phyloP scores from a whole-genome alignment of 2,113 vertebrate species.

The Hippoglossus stenolepis region DNA sequence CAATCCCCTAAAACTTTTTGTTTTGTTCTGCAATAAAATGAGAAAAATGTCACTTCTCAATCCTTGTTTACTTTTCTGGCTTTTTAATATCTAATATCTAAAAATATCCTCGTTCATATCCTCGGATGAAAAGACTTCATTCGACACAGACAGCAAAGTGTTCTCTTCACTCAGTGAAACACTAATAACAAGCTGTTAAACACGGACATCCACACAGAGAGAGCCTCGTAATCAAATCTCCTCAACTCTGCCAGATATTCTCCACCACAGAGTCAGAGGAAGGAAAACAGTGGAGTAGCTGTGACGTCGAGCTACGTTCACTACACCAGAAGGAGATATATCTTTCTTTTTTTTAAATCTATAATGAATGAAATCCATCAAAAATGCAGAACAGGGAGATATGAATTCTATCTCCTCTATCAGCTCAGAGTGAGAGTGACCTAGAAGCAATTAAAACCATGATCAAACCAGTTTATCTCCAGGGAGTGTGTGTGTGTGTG shows the following conservation, averaged over 20 bases:
- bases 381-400: slow-evolving; percentile 57
- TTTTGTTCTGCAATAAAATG: not conserved
- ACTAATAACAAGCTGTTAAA: slow-evolving; percentile 18
- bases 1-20: not conserved
- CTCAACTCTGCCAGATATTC: not conserved
- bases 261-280: slow-evolving; percentile 3
- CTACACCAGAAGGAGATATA: slow-evolving; percentile 7
- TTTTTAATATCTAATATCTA: not conserved
- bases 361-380: slow-evolving; percentile 63
- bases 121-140: not conserved
- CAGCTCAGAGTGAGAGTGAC: slow-evolving; percentile 46
- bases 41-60: not conserved
- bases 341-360: not conserved
- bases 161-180: not conserved
- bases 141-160: not conserved
- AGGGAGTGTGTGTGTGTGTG: not conserved
- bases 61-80: not conserved
- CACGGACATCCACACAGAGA: slow-evolving; percentile 12
- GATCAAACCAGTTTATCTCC: not conserved
- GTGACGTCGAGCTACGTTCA: slow-evolving; percentile 20
- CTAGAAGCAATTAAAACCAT: slow-evolving; percentile 57
- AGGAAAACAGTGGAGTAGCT: slow-evolving; percentile 15
- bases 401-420: slow-evolving; percentile 28
- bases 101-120: slow-evolving; percentile 1
- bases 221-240: slow-evolving; percentile 36